These are phyloP conservation scores for Drosophila neocordata DNA, from an alignment of 1,140 invertebrate genomes.

Conservation along the genomic window DNA sequence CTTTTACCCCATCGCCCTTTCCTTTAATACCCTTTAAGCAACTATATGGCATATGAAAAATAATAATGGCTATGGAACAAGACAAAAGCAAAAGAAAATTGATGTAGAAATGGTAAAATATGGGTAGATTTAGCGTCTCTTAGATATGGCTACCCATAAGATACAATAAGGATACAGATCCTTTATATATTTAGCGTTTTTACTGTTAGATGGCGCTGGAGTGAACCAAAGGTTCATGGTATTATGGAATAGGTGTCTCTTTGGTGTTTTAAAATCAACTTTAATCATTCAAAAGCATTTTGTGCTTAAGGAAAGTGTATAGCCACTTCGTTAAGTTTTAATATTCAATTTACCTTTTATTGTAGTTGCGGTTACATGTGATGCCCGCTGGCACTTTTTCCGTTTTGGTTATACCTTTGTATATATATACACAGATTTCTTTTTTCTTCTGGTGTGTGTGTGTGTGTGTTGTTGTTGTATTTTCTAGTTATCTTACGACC, in stretches of 20 bases:
- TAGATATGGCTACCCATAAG: too few species aligned
- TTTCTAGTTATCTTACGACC: slow-evolving; percentile 66
- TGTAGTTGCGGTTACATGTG: slow-evolving; percentile 65
- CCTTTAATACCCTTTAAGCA: slow-evolving; percentile 15
- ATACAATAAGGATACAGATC: too few species aligned
- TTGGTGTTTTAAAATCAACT: too few species aligned
- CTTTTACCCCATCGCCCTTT: slow-evolving; percentile 5
- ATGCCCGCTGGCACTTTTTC: slow-evolving; percentile 57
- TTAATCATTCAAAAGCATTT: slow-evolving; percentile 15
- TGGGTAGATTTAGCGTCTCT: too few species aligned
- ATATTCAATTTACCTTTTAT: slow-evolving; percentile 43
- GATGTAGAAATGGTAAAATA: too few species aligned
- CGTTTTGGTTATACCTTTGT: slow-evolving; percentile 5
- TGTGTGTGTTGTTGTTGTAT: slow-evolving; percentile 37
- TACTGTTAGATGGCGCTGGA: too few species aligned
- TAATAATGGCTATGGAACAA: background rate
- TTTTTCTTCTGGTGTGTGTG: background rate
- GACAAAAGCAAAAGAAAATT: background rate
- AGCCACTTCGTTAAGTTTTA: slow-evolving; percentile 5
- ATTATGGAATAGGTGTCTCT: too few species aligned
- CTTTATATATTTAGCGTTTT: too few species aligned
- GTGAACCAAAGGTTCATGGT: too few species aligned
- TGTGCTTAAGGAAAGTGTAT: slow-evolving; percentile 28
- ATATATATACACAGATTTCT: background rate
- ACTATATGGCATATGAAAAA: background rate